Percentiles rank a stretch among this genome's conserved stretches.
phyloP scores from a whole-genome alignment of 2,113 vertebrate genomes.

The Felis catus region F.catus_Fca126_mat1.0 CM031429.1:1295501-1296000 shows the following conservation, averaged over 20 bases:
- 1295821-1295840: not conserved
- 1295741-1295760: not conserved
- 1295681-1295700: not conserved
- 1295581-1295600: too few relatives aligned
- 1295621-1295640: not conserved
- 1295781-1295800: not conserved
- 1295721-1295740: not conserved
- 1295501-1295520: not conserved
- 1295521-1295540: not conserved
- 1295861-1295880: not conserved
- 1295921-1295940: not conserved
- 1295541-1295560: not conserved
- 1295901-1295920: not conserved
- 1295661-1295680: not conserved
- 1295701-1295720: not conserved
- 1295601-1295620: not conserved
- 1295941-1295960: not conserved
- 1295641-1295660: not conserved
- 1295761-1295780: not conserved
- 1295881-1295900: not conserved
- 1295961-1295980: not conserved
- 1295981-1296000: not conserved
- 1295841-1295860: not conserved
- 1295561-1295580: not conserved
- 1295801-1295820: not conserved